Evolutionary conservation across 2,113 vertebrate genomes (phyloP), one percentile per base, ranked within the genome.

Genomic region (Silurus asotus): DNA sequence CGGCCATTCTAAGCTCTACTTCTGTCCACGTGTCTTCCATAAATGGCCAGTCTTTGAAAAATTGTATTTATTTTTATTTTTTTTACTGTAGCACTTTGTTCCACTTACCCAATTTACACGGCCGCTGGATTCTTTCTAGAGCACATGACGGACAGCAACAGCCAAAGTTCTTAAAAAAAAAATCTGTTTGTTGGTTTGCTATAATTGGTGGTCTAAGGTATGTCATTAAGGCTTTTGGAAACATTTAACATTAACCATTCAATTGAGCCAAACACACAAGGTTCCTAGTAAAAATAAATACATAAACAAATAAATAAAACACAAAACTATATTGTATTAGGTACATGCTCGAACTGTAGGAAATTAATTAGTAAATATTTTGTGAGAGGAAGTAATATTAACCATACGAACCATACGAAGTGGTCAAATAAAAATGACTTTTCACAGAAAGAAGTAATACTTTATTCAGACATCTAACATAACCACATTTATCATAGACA

Each of bases 251-350:
- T 53, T 75, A 93, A 94, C 92, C 90, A 87, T 75, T 91, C 89
- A 93, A 90, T 88, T 89, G 84, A 91, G 92, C 92, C 90, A 88
- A 91, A 89, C 89, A 80, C 86, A 85, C 91, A 90, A 93, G 91
- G 90, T 82, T 93, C 90, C 83, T 74, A 91, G 89, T 89, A 90
- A 84, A 89, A 89, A 90, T 90, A 88, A 37, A 37, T 37, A 37
- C 37, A 37, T 37, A 37, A 37, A 37, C 37, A 37, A 37, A 37
- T 37, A 37, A 37, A 37, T 37, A 37, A 37, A 37, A 37, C 37
- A 37, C 1, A 37, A 37, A 37, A 37, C 37, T 1, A 37, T 37
- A 37, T 37, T 37, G 1, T 1, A 37, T 94, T 93, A 93, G 88
- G 91, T 87, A 86, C 62, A 14, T 14, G 8, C 23, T 55, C 70